Conservation (phyloP, 2,888 invertebrate species). For the Rhopalosiphum nymphaeae region DNA sequence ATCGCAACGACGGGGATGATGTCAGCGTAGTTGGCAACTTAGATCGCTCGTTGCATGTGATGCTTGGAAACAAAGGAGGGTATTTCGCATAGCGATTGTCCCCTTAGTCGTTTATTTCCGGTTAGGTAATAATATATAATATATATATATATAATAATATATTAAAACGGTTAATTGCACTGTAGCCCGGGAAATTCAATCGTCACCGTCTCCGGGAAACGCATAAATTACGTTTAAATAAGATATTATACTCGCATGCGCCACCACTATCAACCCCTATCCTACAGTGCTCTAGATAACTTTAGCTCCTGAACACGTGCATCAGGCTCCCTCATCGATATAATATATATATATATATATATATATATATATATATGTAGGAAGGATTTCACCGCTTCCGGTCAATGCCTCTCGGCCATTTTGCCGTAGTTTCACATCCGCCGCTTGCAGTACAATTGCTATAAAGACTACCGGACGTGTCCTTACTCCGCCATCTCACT, state of each 20-base stretch:
- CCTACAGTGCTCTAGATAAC: not conserved
- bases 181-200: slow-evolving; percentile 12
- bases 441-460: not conserved
- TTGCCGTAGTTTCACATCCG: not conserved
- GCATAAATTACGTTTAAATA: slow-evolving; percentile 48
- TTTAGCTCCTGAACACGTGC: not conserved
- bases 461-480: not conserved
- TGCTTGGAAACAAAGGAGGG: not conserved
- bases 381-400: slow-evolving; percentile 2
- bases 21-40: not conserved
- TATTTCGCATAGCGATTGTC: not conserved
- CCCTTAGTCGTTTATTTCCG: not conserved
- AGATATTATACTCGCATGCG: not conserved
- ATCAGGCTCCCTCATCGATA: not conserved
- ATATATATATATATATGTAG: not conserved
- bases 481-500: not conserved
- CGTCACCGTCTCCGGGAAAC: slow-evolving; percentile 41
- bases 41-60: not conserved
- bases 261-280: not conserved
- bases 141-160: not conserved
- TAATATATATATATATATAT: not conserved
- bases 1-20: not conserved
- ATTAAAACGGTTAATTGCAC: slow-evolving; percentile 16
- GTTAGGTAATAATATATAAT: not conserved
- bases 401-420: not conserved